phyloP scores from a whole-genome alignment of 2,797 vertebrate species.

The Uromys caudimaculatus region DNA sequence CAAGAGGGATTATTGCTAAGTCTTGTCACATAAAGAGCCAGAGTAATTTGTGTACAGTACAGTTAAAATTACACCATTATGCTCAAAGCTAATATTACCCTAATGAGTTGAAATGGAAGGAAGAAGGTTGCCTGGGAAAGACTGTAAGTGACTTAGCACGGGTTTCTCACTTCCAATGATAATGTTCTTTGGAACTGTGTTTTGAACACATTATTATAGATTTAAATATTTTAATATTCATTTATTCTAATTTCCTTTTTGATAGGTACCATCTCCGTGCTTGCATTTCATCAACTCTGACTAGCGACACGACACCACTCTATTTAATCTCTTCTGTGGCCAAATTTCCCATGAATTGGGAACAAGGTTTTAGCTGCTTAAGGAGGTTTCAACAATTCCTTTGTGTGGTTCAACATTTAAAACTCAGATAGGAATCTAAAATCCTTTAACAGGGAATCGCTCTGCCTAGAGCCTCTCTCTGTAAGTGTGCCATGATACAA shows the following conservation, averaged over 20 bases:
- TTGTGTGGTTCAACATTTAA: constrained; percentile 80
- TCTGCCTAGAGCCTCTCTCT: constrained; percentile 66
- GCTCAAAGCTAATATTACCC: constrained; percentile 72
- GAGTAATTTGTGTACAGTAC: constrained; percentile 73
- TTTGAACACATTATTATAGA: constrained; percentile 85
- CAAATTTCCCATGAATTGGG: constrained; percentile 84
- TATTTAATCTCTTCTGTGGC: constrained; percentile 82
- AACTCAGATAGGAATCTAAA: constrained; percentile 74
- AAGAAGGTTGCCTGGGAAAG: constrained; percentile 74
- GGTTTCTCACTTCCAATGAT: constrained; percentile 84
- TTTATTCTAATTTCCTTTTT: constrained; percentile 88
- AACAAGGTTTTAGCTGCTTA: constrained; percentile 83
- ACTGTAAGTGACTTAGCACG: constrained; percentile 79
- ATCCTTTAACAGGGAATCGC: constrained; percentile 74
- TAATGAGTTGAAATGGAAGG: constrained; percentile 74
- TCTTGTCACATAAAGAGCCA: constrained; percentile 65
- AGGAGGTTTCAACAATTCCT: constrained; percentile 80
- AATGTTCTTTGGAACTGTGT: constrained; percentile 86
- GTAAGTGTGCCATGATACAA: constrained; percentile 4
- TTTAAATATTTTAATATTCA: constrained; percentile 91
- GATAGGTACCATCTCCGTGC: constrained; percentile 84
- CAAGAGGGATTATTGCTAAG: constrained; percentile 78
- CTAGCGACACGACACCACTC: constrained; percentile 78
- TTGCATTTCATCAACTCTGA: constrained; percentile 82
- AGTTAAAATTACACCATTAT: constrained; percentile 76